Conservation (phyloP, 2,888 invertebrate genomes). For the Chalcosyrphus nemorum region DNA sequence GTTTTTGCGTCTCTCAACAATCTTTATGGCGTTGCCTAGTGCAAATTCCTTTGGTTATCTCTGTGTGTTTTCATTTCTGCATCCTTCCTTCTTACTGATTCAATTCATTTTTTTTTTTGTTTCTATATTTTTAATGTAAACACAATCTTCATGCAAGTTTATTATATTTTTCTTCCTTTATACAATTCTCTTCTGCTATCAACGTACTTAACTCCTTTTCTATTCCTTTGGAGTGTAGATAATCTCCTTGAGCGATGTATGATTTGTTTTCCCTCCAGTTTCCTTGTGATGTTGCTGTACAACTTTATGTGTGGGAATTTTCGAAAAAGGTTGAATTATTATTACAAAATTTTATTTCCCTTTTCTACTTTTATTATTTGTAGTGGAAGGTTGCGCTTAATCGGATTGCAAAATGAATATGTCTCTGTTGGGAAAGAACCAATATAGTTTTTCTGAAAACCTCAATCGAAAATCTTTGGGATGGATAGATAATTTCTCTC, state of each 20-base stretch:
- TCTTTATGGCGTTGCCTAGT: not conserved
- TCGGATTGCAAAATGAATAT: constrained; percentile 6
- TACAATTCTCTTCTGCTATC: not conserved
- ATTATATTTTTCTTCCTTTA: constrained; percentile 21
- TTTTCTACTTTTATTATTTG: too few species aligned
- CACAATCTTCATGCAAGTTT: constrained; percentile 19
- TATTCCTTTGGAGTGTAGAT: constrained; percentile 12
- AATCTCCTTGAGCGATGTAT: constrained; percentile 32
- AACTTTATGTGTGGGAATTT: not conserved
- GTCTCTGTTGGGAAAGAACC: not conserved
- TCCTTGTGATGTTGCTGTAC: too few species aligned
- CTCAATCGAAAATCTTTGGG: too few species aligned
- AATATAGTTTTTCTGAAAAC: too few species aligned
- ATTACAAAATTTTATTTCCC: not conserved
- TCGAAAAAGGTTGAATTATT: not conserved
- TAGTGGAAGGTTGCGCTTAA: not conserved
- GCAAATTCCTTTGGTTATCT: not conserved
- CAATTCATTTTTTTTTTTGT: constrained; percentile 14
- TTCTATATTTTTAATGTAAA: constrained; percentile 13
- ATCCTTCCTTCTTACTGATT: not conserved
- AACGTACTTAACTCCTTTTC: constrained; percentile 24
- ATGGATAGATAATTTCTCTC: too few species aligned
- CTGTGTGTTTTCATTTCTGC: not conserved
- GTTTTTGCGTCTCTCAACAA: not conserved
- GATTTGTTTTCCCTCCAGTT: constrained; percentile 36